These are phyloP conservation scores for Peribatodes rhomboidaria DNA, from an alignment of 2,888 invertebrate genomes.

Conservation along the genomic window DNA sequence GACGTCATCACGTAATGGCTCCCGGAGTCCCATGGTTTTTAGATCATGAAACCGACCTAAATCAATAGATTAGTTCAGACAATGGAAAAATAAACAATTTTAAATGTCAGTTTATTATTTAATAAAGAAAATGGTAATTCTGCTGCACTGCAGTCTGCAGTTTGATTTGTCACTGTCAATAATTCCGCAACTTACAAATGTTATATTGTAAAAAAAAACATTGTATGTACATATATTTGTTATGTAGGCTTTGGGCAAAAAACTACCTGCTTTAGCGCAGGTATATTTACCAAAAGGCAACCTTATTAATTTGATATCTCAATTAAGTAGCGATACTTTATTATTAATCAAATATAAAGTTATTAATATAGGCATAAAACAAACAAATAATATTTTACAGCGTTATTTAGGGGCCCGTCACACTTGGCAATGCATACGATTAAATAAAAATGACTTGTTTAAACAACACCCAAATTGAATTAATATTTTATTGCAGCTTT, in stretches of 20 bases:
- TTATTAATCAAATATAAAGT: constrained; percentile 32
- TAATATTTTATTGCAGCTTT: constrained; percentile 47
- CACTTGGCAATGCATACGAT: constrained; percentile 38
- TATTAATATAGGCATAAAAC: constrained; percentile 37
- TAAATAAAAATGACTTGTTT: constrained; percentile 43
- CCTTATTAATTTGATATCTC: constrained; percentile 25
- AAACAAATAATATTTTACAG: constrained; percentile 39
- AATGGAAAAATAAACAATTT: too few relatives aligned
- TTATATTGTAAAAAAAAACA: too few relatives aligned
- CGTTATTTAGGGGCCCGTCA: constrained; percentile 34
- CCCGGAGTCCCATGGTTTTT: too few relatives aligned
- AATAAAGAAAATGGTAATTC: background rate
- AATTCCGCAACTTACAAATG: too few relatives aligned
- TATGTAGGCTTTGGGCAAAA: background rate
- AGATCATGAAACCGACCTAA: too few relatives aligned
- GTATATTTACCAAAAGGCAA: constrained; percentile 10
- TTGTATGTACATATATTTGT: background rate
- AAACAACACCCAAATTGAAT: constrained; percentile 48
- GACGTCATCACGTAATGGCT: too few relatives aligned
- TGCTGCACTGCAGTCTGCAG: too few relatives aligned
- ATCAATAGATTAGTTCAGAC: too few relatives aligned
- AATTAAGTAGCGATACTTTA: constrained; percentile 35
- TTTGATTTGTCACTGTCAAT: too few relatives aligned
- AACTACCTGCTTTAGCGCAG: background rate
- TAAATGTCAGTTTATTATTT: too few relatives aligned